Evolutionary conservation across 2,113 vertebrate genomes (phyloP).

Genomic region (Aleadryas rufinucha): DNA sequence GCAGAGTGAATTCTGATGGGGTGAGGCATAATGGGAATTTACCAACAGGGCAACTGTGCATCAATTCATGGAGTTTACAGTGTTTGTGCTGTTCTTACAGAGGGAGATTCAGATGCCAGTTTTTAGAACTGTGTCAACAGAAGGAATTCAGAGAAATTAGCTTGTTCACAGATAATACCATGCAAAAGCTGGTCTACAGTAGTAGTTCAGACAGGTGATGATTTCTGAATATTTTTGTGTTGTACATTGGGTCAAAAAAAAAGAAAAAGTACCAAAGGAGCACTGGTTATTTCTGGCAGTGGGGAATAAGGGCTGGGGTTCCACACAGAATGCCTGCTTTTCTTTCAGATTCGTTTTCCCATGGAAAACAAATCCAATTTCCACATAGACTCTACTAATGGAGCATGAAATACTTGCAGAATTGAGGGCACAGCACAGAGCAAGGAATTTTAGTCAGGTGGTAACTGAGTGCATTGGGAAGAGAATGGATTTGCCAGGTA

Average conservation of each 20-base stretch:
- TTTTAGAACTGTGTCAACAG: background rate
- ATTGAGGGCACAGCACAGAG: fast-evolving
- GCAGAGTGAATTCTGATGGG: background rate
- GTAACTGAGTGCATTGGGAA: background rate
- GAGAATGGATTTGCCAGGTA: background rate
- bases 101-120: background rate
- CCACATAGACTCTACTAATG: background rate
- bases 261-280: background rate
- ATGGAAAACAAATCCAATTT: background rate
- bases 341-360: background rate
- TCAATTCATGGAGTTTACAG: background rate
- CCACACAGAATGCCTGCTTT: background rate
- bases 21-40: background rate
- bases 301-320: background rate
- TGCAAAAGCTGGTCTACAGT: background rate
- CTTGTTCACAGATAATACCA: background rate
- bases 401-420: background rate
- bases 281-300: background rate
- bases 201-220: background rate
- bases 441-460: background rate
- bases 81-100: background rate
- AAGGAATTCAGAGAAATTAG: background rate
- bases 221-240: background rate
- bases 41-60: background rate
- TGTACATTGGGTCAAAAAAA: background rate